Conservation (phyloP, 2,888 invertebrate genomes). For the Acanthococcus lagerstroemiae region DNA sequence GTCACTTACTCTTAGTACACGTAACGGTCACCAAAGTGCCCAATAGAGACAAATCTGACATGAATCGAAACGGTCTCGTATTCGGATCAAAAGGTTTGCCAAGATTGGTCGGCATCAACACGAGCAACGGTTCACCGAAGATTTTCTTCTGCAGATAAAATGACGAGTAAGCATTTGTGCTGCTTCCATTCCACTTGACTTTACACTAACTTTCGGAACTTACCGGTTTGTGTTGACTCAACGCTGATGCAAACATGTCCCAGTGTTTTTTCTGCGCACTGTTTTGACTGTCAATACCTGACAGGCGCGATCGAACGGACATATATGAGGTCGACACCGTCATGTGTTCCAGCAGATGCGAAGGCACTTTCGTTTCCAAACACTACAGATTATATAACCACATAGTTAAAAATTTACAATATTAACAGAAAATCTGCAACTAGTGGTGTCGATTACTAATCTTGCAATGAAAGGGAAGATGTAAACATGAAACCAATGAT, state of each 20-base stretch:
- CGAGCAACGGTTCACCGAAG: slow-evolving; percentile 56
- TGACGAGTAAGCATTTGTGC: background rate
- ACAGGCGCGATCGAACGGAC: slow-evolving; percentile 14
- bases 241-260: slow-evolving; percentile 56
- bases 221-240: slow-evolving; percentile 54
- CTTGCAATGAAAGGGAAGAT: too few species aligned
- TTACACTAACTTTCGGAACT: slow-evolving; percentile 33
- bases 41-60: slow-evolving; percentile 53
- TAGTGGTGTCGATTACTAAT: too few species aligned
- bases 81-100: slow-evolving; percentile 34
- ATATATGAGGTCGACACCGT: slow-evolving; percentile 8
- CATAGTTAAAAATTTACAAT: background rate
- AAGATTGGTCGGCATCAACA: slow-evolving; percentile 50
- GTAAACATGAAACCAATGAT: too few species aligned
- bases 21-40: slow-evolving; percentile 57
- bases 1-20: slow-evolving; percentile 45
- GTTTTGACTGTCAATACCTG: slow-evolving; percentile 1
- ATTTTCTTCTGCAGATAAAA: slow-evolving; percentile 49
- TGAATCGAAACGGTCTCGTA: slow-evolving; percentile 57
- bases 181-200: background rate
- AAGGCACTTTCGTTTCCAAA: slow-evolving; percentile 25
- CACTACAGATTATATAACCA: slow-evolving; percentile 5
- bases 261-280: slow-evolving; percentile 44
- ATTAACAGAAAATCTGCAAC: too few species aligned
- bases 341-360: slow-evolving; percentile 23